Percentiles rank a stretch among this genome's conserved stretches.
phyloP scores from a whole-genome alignment of 2,797 vertebrate species.

The Aulostomus chinensis region DNA sequence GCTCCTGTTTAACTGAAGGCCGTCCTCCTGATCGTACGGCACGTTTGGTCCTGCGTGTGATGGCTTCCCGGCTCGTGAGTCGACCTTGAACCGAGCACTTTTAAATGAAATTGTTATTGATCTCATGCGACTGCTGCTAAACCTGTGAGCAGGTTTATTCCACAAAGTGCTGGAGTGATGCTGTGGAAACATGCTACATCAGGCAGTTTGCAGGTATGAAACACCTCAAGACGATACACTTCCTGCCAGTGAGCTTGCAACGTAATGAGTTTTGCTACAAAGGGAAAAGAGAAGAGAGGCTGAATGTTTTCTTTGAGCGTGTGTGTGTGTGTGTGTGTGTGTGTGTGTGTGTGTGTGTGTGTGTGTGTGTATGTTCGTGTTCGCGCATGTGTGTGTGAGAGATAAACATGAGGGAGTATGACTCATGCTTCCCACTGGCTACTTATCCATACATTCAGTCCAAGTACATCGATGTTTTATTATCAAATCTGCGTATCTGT shows the following conservation, averaged over 20 bases:
- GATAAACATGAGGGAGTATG: constrained; percentile 21
- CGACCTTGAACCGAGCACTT: not conserved
- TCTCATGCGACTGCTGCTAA: not conserved
- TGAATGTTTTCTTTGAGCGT: constrained; percentile 5
- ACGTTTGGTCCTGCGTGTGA: too few species aligned
- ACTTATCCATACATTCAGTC: constrained; percentile 6
- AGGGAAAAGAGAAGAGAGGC: constrained; percentile 7
- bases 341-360: too few species aligned
- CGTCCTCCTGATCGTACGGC: too few species aligned
- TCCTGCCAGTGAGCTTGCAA: not conserved
- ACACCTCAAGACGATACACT: too few species aligned
- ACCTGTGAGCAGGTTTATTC: not conserved
- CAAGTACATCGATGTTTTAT: constrained; percentile 3
- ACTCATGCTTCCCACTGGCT: constrained; percentile 19
- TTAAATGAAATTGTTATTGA: not conserved
- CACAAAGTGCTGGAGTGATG: too few species aligned
- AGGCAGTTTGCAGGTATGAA: constrained; percentile 8
- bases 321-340: too few species aligned
- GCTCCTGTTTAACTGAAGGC: too few species aligned
- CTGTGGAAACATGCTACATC: constrained; percentile 16
- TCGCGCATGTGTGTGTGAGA: too few species aligned
- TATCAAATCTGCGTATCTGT: not conserved
- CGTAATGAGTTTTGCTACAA: constrained; percentile 26
- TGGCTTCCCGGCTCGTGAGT: not conserved
- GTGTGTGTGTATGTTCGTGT: too few species aligned